A percentile compares a stretch with the other conserved stretches of the same genome.
These are phyloP conservation scores for Scyliorhinus canicula DNA, from an alignment of 2,797 vertebrate genomes.

Conservation along the genomic window DNA sequence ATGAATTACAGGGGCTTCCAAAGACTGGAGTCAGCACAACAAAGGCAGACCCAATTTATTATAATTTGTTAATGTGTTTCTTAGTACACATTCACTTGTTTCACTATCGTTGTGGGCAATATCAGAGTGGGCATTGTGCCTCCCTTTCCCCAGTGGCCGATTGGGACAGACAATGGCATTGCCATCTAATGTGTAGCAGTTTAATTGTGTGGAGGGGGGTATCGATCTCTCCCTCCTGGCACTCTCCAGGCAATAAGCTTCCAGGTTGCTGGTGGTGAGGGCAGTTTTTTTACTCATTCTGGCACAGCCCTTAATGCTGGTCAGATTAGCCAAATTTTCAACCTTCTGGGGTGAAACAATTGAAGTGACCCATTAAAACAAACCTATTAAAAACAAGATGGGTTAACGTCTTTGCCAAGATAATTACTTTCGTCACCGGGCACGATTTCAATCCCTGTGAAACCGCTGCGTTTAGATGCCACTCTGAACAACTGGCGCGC, in stretches of 20 bases:
- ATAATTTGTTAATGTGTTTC: neutral
- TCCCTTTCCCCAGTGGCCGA: neutral
- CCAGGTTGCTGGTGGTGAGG: neutral
- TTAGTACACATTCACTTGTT: neutral
- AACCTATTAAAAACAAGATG: neutral
- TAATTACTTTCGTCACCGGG: neutral
- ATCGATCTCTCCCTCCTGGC: neutral
- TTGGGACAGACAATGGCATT: neutral
- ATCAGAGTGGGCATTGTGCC: neutral
- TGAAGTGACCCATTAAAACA: neutral
- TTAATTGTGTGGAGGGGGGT: neutral
- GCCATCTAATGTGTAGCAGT: neutral
- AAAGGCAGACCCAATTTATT: neutral
- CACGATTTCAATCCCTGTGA: neutral
- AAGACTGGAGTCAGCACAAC: neutral
- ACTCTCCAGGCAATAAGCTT: neutral
- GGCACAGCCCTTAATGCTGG: neutral
- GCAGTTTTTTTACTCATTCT: neutral
- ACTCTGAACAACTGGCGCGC: neutral
- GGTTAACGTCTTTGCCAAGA: neutral
- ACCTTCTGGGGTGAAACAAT: neutral
- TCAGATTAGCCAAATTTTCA: neutral
- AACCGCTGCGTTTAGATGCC: neutral
- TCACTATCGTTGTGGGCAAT: neutral
- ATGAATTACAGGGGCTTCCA: neutral